Percentiles rank a stretch among this genome's conserved stretches.
Evolutionary conservation across 2,113 vertebrate species (phyloP).

Genomic region (Tringa solitaria): DNA sequence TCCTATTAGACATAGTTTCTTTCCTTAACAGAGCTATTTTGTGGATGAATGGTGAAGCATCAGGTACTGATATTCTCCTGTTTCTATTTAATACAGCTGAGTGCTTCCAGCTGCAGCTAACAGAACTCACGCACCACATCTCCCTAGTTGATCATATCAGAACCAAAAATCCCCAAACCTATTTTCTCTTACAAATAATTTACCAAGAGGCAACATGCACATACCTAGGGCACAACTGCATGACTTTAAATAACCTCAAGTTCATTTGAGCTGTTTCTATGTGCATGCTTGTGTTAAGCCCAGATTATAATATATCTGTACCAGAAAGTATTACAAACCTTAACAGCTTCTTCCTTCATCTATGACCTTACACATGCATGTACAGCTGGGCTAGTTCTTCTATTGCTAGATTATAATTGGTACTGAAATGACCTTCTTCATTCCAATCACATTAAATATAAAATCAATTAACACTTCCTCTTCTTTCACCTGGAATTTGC

Average conservation of each 20-base stretch:
- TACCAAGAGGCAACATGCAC: neutral
- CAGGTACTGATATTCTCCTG: neutral
- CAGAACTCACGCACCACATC: neutral
- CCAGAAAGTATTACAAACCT: neutral
- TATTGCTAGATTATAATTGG: neutral
- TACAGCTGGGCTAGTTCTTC: neutral
- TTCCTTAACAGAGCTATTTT: neutral
- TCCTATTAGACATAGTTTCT: neutral
- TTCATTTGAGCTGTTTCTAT: neutral
- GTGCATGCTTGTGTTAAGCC: neutral
- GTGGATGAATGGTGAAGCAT: neutral
- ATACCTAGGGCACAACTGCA: neutral
- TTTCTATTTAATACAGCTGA: neutral
- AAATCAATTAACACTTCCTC: conserved; percentile 11
- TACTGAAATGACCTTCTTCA: neutral
- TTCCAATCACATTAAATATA: conserved; percentile 7
- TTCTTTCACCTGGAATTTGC: conserved; percentile 41
- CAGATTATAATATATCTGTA: neutral
- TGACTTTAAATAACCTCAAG: neutral
- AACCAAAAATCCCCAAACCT: neutral
- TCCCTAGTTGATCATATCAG: neutral
- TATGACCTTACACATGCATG: fast-evolving
- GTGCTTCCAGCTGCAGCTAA: conserved; percentile 5
- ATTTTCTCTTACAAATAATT: neutral
- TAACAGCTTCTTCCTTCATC: neutral